phyloP scores from a whole-genome alignment of 2,113 vertebrate species.

The Ginglymostoma cirratum region DNA sequence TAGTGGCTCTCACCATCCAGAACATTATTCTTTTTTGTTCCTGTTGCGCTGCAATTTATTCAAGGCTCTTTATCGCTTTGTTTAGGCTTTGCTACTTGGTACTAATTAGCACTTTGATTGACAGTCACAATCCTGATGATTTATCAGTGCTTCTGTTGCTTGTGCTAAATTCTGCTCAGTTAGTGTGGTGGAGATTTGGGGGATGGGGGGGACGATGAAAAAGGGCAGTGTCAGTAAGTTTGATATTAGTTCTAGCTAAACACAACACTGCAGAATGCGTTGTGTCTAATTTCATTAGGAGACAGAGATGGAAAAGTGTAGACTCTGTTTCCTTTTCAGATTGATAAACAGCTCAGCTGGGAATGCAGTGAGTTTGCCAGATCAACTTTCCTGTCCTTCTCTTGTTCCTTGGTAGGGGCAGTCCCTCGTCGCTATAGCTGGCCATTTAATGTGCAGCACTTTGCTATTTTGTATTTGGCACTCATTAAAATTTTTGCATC shows the following conservation, averaged over 20 bases:
- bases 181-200: background rate
- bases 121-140: background rate
- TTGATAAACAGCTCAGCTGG: slow-evolving; percentile 66
- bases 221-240: slow-evolving; percentile 36
- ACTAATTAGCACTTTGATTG: background rate
- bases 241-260: slow-evolving; percentile 15
- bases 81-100: background rate
- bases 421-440: slow-evolving; percentile 52
- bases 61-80: background rate
- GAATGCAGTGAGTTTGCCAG: slow-evolving; percentile 66
- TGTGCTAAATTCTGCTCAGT: background rate
- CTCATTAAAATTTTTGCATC: slow-evolving; percentile 43
- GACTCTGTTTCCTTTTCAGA: slow-evolving; percentile 47
- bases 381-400: slow-evolving; percentile 45
- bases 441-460: slow-evolving; percentile 14
- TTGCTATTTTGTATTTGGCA: slow-evolving; percentile 45
- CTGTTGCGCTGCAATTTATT: background rate
- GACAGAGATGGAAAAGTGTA: slow-evolving; percentile 30
- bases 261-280: slow-evolving; percentile 32
- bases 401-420: slow-evolving; percentile 51
- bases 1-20: no score
- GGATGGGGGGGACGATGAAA: background rate
- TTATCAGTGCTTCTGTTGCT: background rate
- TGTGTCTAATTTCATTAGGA: slow-evolving; percentile 40
- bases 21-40: background rate